phyloP scores from a whole-genome alignment of 2,113 vertebrate genomes.

The Triplophysa dalaica region DNA sequence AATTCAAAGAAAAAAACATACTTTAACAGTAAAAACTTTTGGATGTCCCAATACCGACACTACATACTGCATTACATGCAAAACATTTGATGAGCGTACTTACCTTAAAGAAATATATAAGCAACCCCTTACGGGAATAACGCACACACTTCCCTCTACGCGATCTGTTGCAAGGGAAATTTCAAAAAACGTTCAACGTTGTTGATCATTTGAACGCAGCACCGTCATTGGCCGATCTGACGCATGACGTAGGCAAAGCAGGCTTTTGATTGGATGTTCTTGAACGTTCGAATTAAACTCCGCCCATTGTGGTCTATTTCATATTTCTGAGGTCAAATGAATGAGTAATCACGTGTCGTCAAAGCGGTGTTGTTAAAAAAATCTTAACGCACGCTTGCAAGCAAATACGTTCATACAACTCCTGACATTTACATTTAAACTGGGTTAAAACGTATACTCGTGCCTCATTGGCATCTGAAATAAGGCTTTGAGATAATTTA shows the following conservation, averaged over 20 bases:
- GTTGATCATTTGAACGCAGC: not conserved
- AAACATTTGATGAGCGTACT: not conserved
- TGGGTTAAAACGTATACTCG: too few relatives aligned
- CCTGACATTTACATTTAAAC: too few relatives aligned
- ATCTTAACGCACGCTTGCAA: not conserved
- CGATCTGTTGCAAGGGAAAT: slow-evolving; percentile 23
- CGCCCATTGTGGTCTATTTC: not conserved
- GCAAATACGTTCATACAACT: not conserved
- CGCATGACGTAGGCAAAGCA: not conserved
- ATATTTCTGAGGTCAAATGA: not conserved
- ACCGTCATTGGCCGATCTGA: slow-evolving; percentile 55
- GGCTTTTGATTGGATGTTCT: slow-evolving; percentile 54
- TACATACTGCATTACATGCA: not conserved
- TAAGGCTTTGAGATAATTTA: not conserved
- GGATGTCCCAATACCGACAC: not conserved
- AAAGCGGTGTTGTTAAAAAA: too few relatives aligned
- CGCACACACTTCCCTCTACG: not conserved
- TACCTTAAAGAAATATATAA: not conserved
- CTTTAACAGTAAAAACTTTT: not conserved
- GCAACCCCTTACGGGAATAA: not conserved
- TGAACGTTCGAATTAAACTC: slow-evolving; percentile 19
- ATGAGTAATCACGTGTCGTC: not conserved
- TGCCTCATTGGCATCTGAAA: too few relatives aligned
- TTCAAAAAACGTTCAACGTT: slow-evolving; percentile 63
- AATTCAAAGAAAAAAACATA: not conserved